phyloP scores from a whole-genome alignment of 2,113 vertebrate genomes.

The Syrmaticus mikado region DNA sequence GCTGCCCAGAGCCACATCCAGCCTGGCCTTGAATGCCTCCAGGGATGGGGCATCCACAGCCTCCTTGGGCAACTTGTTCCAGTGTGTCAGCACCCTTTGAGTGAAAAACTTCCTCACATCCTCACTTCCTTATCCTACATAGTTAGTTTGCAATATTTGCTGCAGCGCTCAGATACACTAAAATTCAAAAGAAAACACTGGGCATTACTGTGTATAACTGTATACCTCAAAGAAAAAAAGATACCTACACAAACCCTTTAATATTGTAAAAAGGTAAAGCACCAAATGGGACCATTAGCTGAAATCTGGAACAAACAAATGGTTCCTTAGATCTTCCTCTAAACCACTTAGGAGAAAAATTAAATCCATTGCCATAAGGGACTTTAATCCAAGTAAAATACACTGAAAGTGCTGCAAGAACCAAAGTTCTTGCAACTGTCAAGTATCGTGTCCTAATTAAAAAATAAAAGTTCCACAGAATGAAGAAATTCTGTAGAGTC shows the following conservation, averaged over 20 bases:
- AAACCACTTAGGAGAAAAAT: not conserved
- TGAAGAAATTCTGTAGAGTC: not conserved
- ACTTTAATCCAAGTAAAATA: not conserved
- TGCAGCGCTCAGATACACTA: not conserved
- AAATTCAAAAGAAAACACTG: not conserved
- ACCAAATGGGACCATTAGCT: not conserved
- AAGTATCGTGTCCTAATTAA: not conserved
- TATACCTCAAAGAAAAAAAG: not conserved
- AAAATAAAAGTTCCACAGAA: not conserved
- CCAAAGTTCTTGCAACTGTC: not conserved
- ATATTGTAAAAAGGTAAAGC: not conserved
- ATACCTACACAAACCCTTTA: not conserved
- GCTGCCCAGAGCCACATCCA: too few relatives aligned
- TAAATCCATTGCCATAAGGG: not conserved
- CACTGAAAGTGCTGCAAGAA: not conserved
- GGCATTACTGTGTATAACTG: not conserved
- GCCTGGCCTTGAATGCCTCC: too few relatives aligned
- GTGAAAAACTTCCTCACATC: too few relatives aligned
- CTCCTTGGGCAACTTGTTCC: too few relatives aligned
- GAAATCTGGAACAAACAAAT: not conserved
- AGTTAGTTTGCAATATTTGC: not conserved
- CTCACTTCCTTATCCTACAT: not conserved
- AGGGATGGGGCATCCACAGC: too few relatives aligned
- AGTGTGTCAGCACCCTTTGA: too few relatives aligned
- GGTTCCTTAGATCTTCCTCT: not conserved